Evolutionary conservation across 1,140 invertebrate species (phyloP), one percentile per base, ranked within the genome.

Genomic region (Muscidifurax raptorellus): DNA sequence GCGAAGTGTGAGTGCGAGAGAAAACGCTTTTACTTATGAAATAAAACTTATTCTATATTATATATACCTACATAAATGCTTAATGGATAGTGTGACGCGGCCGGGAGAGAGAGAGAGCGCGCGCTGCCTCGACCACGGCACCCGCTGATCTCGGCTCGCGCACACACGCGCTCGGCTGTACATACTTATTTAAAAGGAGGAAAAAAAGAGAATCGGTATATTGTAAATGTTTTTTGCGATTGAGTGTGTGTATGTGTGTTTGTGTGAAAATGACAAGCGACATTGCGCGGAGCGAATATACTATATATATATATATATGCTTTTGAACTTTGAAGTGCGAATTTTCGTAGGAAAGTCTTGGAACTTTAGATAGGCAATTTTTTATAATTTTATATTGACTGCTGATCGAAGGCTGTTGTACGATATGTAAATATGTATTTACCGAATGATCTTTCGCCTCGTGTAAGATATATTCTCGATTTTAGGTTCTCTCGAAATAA

Each of bases 381-480:
- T 91, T 91, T 91, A 87, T 91, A 91, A 91, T 91, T 91, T 91
- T 91, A 91, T 91, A 91, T 85, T 90, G 89, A 90, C 88, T 90
- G 89, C 87, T 87, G 87, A 88, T 87, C 87, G 86, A 86, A 89
- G 85, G 86, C 88, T 88, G 85, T 87, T 93, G 92, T 93, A 93
- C 85, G 87, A 93, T 93, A 93, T 93, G 92, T 93, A 93, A 90
- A 93, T 93, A 93, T 93, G 92, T 93, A 93, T 88, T 89, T 91
- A 83, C 52, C 36, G 67, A 88, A 87, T 82, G 82, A 82, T 82
- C 80, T 90, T 89, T 90, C 90, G 92, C 92, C 92, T 92, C 91
- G 88, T 93, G 92, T 93, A 93, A 93, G 91, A 93, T 93, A 92
- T 90, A 88, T 89, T 89, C 86, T 88, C 86, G 90, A 88, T 86